phyloP scores from a whole-genome alignment of 2,797 vertebrate species.

The Enteromius trimaculatus region DNA sequence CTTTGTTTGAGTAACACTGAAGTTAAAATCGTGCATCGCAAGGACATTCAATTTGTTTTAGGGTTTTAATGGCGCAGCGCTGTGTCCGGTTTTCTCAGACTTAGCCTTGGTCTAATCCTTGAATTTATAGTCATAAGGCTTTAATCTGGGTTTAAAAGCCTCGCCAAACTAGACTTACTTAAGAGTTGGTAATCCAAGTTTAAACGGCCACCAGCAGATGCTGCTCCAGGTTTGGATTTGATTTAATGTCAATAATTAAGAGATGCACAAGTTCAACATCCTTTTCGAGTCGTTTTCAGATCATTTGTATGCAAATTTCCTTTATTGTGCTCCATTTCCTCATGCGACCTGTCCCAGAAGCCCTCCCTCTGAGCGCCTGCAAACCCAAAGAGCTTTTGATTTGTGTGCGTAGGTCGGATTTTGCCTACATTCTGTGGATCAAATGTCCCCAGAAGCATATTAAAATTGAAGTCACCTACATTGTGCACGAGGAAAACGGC shows the following conservation, averaged over 20 bases:
- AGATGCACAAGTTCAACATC: background rate
- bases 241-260: constrained; percentile 3
- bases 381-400: background rate
- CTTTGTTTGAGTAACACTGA: background rate
- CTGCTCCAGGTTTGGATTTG: background rate
- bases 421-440: background rate
- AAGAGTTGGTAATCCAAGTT: constrained; percentile 7
- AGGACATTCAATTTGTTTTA: background rate
- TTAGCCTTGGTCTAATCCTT: constrained; percentile 21
- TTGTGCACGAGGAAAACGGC: background rate
- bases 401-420: background rate
- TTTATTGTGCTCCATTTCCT: constrained; percentile 21
- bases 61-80: no score
- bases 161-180: constrained; percentile 14
- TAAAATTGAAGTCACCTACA: background rate
- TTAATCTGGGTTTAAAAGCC: constrained; percentile 29
- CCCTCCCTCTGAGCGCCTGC: background rate
- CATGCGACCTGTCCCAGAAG: background rate
- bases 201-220: constrained; percentile 6
- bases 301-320: background rate
- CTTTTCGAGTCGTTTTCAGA: background rate
- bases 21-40: background rate
- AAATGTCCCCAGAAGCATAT: background rate
- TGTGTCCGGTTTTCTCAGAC: background rate
- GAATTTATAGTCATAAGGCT: constrained; percentile 13